These are phyloP conservation scores for Odiellus spinosus DNA, from an alignment of 2,888 invertebrate species.

Conservation along the genomic window DNA sequence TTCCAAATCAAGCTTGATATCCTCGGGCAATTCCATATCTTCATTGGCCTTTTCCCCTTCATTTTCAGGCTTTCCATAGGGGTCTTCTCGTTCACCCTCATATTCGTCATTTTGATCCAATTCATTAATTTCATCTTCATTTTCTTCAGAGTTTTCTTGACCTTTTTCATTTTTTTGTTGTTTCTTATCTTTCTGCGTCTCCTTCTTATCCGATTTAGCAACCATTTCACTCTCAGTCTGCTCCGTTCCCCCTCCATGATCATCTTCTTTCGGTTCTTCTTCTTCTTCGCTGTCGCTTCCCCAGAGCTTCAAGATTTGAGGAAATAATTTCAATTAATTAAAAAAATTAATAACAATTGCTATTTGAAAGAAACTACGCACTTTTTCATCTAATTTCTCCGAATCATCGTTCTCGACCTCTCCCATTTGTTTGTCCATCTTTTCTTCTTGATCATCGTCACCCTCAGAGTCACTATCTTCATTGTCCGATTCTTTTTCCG, in stretches of 20 bases:
- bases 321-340: neutral
- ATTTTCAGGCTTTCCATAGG: constrained; percentile 36
- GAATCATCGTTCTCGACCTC: constrained; percentile 67
- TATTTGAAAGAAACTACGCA: constrained; percentile 20
- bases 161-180: constrained; percentile 30
- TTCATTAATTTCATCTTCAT: constrained; percentile 24
- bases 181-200: constrained; percentile 36
- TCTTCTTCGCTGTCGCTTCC: constrained; percentile 56
- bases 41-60: constrained; percentile 33
- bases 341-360: neutral
- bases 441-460: constrained; percentile 50
- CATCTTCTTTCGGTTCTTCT: constrained; percentile 37
- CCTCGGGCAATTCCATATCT: constrained; percentile 75
- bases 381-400: constrained; percentile 45
- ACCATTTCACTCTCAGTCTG: constrained; percentile 45
- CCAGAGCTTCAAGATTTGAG: constrained; percentile 32
- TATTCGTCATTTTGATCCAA: constrained; percentile 16
- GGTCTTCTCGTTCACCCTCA: constrained; percentile 40
- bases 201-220: constrained; percentile 48
- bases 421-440: constrained; percentile 91
- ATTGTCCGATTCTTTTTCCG: constrained; percentile 44
- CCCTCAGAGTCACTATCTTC: constrained; percentile 37
- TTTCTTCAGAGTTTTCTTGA: constrained; percentile 34
- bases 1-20: constrained; percentile 60
- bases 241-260: constrained; percentile 26